These are phyloP conservation scores for Hoplias malabaricus DNA, from an alignment of 2,113 vertebrate species.

Conservation along the genomic window DNA sequence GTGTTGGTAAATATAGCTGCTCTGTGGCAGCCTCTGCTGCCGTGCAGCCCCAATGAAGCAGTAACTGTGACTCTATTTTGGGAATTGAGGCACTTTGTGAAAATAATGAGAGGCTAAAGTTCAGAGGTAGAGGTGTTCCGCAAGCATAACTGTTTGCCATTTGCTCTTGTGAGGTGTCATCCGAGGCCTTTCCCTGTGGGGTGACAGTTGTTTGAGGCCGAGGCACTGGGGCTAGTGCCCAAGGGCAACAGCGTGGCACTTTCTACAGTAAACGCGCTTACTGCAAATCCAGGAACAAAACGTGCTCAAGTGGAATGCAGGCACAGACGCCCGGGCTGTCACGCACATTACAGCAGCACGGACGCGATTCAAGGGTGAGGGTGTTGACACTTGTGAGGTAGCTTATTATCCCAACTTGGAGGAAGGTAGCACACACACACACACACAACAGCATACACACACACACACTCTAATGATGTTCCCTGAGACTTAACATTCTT, in stretches of 20 bases:
- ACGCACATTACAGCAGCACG: slow-evolving; percentile 66
- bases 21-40: slow-evolving; percentile 22
- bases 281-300: slow-evolving; percentile 65
- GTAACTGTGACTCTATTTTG: slow-evolving; percentile 38
- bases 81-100: slow-evolving; percentile 56
- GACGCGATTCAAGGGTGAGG: slow-evolving; percentile 64
- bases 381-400: slow-evolving; percentile 73
- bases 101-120: slow-evolving; percentile 60
- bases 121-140: slow-evolving; percentile 52
- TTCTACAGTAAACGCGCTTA: slow-evolving; percentile 61
- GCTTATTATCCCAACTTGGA: slow-evolving; percentile 76
- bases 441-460: slow-evolving; percentile 29
- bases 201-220: slow-evolving; percentile 62
- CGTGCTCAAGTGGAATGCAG: slow-evolving; percentile 63
- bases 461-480: slow-evolving; percentile 71
- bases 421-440: slow-evolving; percentile 55
- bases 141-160: slow-evolving; percentile 53
- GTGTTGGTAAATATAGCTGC: slow-evolving; percentile 4
- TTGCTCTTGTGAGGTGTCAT: slow-evolving; percentile 49
- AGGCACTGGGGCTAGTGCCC: slow-evolving; percentile 59
- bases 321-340: slow-evolving; percentile 64
- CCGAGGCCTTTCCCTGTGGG: slow-evolving; percentile 57
- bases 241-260: slow-evolving; percentile 59
- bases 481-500: slow-evolving; percentile 68
- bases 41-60: slow-evolving; percentile 42